These are phyloP conservation scores for Drosophila nr. fundita DNA, from an alignment of 2,888 invertebrate genomes.

Conservation along the genomic window DNA sequence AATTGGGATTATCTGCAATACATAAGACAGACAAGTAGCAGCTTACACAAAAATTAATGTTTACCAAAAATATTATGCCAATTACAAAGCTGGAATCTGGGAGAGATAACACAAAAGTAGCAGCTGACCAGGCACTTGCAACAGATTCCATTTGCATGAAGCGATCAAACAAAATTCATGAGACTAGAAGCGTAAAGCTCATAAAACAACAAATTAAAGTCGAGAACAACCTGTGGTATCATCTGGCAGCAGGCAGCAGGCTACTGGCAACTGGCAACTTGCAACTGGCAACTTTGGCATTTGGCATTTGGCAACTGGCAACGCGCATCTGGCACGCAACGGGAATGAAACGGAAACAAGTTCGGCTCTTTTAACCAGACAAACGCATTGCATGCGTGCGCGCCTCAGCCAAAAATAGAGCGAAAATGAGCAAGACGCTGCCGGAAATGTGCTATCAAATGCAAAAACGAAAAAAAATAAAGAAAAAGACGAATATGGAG, in stretches of 20 bases:
- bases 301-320: too few relatives aligned
- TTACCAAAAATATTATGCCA: background rate
- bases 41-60: background rate
- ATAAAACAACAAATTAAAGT: background rate
- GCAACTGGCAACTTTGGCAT: background rate
- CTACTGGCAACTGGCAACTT: background rate
- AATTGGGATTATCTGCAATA: background rate
- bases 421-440: constrained; percentile 53
- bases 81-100: background rate
- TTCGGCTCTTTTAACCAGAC: constrained; percentile 4
- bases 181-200: background rate
- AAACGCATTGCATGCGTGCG: constrained; percentile 31
- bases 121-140: background rate
- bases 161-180: background rate
- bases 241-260: constrained; percentile 6
- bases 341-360: constrained; percentile 22
- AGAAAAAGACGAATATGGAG: constrained; percentile 2
- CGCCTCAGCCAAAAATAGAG: constrained; percentile 58
- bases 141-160: background rate
- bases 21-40: background rate
- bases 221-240: background rate
- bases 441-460: constrained; percentile 63
- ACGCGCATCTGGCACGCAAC: constrained; percentile 12
- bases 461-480: constrained; percentile 25
- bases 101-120: background rate